These are phyloP conservation scores for Lucilia cuprina DNA, from an alignment of 1,140 invertebrate genomes.

Conservation along the genomic window DNA sequence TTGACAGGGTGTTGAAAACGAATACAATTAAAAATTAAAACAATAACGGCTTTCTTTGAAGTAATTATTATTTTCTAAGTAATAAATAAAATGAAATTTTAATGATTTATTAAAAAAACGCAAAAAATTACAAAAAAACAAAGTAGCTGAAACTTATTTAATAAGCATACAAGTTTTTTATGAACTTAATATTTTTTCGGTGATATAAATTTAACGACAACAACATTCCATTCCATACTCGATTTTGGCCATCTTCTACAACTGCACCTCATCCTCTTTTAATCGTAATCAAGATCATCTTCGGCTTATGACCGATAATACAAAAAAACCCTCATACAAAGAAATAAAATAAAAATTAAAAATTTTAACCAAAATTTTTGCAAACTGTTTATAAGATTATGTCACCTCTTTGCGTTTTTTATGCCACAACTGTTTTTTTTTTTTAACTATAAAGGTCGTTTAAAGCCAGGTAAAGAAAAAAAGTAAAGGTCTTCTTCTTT, in stretches of 20 bases:
- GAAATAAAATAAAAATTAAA: neutral
- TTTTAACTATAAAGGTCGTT: neutral
- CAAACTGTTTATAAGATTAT: neutral
- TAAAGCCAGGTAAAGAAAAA: neutral
- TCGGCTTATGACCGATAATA: neutral
- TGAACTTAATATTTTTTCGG: neutral
- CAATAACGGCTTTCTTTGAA: neutral
- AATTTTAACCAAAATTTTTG: neutral
- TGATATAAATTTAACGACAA: neutral
- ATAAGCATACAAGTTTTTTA: too few relatives aligned
- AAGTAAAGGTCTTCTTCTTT: too few relatives aligned
- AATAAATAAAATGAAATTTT: neutral
- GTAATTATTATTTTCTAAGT: neutral
- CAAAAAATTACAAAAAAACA: too few relatives aligned
- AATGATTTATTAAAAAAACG: neutral
- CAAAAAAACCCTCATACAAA: neutral
- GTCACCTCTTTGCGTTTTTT: neutral
- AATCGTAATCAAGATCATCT: neutral
- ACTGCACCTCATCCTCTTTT: neutral
- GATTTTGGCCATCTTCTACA: neutral
- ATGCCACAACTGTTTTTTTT: neutral
- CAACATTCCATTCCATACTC: too few relatives aligned
- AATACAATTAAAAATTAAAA: neutral
- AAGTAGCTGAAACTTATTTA: too few relatives aligned
- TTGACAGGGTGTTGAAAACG: neutral